Conservation (phyloP, 2,797 vertebrate species). For the Epinephelus awoara region DNA sequence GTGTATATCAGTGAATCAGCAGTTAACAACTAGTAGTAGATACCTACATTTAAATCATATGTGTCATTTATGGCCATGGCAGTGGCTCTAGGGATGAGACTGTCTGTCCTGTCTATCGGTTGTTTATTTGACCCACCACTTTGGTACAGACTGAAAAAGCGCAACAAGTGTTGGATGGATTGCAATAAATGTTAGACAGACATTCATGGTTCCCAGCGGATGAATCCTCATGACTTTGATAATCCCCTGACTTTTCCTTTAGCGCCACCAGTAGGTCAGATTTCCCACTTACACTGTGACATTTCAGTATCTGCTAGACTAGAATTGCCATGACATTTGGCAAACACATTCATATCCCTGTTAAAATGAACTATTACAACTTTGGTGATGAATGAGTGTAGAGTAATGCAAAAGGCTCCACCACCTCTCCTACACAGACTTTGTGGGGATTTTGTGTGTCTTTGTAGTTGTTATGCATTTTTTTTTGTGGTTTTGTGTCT, state of each 20-base stretch:
- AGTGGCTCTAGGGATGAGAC: neutral
- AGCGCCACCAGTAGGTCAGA: neutral
- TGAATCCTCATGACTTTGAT: conserved; percentile 3
- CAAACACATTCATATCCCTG: neutral
- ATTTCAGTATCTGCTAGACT: neutral
- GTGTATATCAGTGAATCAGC: neutral
- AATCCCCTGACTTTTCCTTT: neutral
- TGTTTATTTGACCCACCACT: neutral
- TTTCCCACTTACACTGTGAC: neutral
- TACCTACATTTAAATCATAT: neutral
- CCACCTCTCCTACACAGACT: no score
- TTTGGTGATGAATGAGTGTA: neutral
- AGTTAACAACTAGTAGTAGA: neutral
- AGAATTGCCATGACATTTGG: neutral
- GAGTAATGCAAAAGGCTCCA: no score
- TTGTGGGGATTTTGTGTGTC: no score
- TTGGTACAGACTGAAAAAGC: neutral
- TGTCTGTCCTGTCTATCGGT: neutral
- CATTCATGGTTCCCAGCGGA: neutral
- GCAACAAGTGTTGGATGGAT: neutral
- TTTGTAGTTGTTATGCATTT: no score
- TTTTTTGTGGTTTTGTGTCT: no score
- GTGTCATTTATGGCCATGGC: neutral
- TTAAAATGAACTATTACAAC: neutral
- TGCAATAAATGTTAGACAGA: neutral